Conservation (phyloP, 2,888 invertebrate genomes). For the Hyalella azteca region DNA sequence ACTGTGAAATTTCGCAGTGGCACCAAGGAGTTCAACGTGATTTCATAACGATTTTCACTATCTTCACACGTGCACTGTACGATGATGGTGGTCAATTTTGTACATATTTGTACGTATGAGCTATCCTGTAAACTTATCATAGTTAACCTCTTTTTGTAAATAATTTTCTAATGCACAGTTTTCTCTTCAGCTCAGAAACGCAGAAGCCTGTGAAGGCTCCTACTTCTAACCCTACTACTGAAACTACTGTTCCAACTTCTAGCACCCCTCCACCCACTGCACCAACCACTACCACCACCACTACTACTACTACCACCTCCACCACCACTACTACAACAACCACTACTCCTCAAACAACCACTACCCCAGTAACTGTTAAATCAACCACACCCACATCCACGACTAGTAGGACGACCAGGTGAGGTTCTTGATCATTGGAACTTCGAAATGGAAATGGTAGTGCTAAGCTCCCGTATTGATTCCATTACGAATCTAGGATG, state of each 20-base stretch:
- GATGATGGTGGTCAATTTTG: neutral
- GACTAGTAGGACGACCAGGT: constrained; percentile 49
- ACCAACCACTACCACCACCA: constrained; percentile 61
- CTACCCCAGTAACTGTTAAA: constrained; percentile 33
- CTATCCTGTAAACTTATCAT: neutral
- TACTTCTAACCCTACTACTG: constrained; percentile 22
- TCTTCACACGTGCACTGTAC: neutral
- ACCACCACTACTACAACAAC: constrained; percentile 28
- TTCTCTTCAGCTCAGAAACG: constrained; percentile 35
- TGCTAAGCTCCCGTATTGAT: no score
- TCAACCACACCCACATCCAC: constrained; percentile 46
- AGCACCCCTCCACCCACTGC: constrained; percentile 47
- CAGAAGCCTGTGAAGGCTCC: constrained; percentile 35
- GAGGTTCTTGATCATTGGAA: no score
- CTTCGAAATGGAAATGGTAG: no score
- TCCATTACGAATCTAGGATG: no score
- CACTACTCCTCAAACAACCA: neutral
- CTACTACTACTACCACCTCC: neutral
- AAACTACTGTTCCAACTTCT: constrained; percentile 44
- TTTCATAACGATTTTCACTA: no score
- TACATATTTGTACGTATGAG: neutral
- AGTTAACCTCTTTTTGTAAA: neutral
- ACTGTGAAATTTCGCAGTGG: no score
- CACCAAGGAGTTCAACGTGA: no score
- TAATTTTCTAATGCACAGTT: constrained; percentile 10